A percentile compares a stretch with the other conserved stretches of the same genome.
Evolutionary conservation across 2,888 invertebrate genomes (phyloP).

Genomic region (Ochlodes sylvanus): DNA sequence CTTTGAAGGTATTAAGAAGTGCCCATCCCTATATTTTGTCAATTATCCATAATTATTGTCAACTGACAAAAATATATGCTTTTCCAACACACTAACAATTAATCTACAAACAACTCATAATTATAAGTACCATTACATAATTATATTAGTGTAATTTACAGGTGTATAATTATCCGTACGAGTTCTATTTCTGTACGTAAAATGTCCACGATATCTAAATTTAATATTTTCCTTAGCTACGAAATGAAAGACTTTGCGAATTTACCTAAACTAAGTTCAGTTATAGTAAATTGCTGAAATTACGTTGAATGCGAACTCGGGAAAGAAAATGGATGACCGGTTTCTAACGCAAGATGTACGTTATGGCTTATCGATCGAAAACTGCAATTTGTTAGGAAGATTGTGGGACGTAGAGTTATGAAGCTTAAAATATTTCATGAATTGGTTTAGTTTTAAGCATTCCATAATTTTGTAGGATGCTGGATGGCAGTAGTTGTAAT

Average conservation of each 20-base stretch:
- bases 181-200: too few species aligned
- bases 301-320: background rate
- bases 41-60: too few species aligned
- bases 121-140: too few species aligned
- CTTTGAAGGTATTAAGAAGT: too few species aligned
- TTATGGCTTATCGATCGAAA: slow-evolving; percentile 29
- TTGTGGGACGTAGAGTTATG: slow-evolving; percentile 6
- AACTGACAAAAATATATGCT: too few species aligned
- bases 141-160: too few species aligned
- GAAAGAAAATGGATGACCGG: slow-evolving; percentile 3
- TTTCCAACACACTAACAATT: too few species aligned
- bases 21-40: too few species aligned
- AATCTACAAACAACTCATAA: too few species aligned
- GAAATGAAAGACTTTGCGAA: background rate
- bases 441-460: background rate
- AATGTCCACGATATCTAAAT: too few species aligned
- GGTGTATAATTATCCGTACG: too few species aligned
- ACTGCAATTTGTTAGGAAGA: slow-evolving; percentile 34
- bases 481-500: too few species aligned
- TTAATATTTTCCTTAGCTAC: background rate
- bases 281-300: slow-evolving; percentile 4
- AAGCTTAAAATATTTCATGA: background rate
- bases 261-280: slow-evolving; percentile 2
- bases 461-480: background rate
- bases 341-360: slow-evolving; percentile 22